These are phyloP conservation scores for Lithobates pipiens DNA, from an alignment of 2,797 vertebrate species.

Conservation along the genomic window DNA sequence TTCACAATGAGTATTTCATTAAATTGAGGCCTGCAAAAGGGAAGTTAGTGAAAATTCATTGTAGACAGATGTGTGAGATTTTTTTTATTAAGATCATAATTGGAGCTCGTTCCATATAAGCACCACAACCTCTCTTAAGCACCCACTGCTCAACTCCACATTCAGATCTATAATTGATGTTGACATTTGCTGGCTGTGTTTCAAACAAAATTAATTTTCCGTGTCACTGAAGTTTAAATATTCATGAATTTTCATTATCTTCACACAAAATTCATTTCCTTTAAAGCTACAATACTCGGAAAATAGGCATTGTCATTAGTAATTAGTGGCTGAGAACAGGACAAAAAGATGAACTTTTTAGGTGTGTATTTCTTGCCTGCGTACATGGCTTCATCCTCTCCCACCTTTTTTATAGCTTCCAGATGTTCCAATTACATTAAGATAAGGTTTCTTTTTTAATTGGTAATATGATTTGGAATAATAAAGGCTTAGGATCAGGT, in stretches of 20 bases:
- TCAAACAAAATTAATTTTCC: slow-evolving; percentile 19
- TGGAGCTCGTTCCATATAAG: not conserved
- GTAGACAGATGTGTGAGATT: slow-evolving; percentile 5
- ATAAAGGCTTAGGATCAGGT: slow-evolving; percentile 48
- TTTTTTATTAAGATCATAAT: slow-evolving; percentile 6
- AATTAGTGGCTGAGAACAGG: not conserved
- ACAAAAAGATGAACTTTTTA: slow-evolving; percentile 16
- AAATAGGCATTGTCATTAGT: slow-evolving; percentile 5
- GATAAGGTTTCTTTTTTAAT: slow-evolving; percentile 54
- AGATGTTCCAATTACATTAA: slow-evolving; percentile 50
- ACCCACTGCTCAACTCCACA: not conserved
- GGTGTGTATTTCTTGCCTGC: slow-evolving; percentile 26
- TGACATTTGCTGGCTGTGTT: slow-evolving; percentile 32
- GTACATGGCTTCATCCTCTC: slow-evolving; percentile 22
- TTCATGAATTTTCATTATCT: slow-evolving; percentile 7
- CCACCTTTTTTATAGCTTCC: slow-evolving; percentile 40
- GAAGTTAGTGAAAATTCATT: not conserved
- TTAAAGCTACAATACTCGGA: not conserved
- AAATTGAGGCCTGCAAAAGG: not conserved
- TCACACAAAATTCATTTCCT: not conserved
- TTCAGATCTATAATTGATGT: slow-evolving; percentile 40
- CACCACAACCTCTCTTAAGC: not conserved
- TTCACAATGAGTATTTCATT: not conserved
- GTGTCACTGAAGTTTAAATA: slow-evolving; percentile 7
- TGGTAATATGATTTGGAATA: slow-evolving; percentile 55